Evolutionary conservation across 2,888 invertebrate genomes (phyloP), one percentile per base, ranked within the genome.

Genomic region (Tortrix viridana): DNA sequence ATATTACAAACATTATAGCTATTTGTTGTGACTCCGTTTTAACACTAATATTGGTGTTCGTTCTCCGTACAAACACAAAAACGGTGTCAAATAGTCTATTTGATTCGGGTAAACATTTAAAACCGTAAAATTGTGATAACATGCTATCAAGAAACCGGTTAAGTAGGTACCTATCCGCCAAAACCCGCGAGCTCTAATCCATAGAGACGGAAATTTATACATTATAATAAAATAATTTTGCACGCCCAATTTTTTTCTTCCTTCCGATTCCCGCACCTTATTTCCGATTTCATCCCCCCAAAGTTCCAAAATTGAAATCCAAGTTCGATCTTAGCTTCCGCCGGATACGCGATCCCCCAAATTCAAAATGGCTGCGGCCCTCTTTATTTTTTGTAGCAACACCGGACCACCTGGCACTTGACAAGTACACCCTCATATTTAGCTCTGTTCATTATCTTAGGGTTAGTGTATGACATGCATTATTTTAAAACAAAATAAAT

Each of bases 341-440:
- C 44, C 65, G 65, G 65, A 65, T 44, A 46, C 26, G 41, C 19
- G 16, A 37, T 46, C 44, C 65, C 60, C 56, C 26, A 38, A 52
- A 60, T 49, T 12, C 58, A 65, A 65, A 55, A 65, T 65, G 65
- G 65, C 65, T 9, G 46, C 46, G 60, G 49, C 65, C 65, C 65
- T 60, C 61, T 23, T 47, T 46, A 41, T 52, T 49, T 54, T 65
- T 55, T 60, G 19, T 49, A 26, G 23, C 22, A 46, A 52, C 32
- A 46, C 41, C 18, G 32, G 55, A 26, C 55, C 61, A 61, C 55
- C 61, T 61, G 61, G 61, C 61, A 49, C 37, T 48, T 23, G 22
- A 48, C 55, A 47, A 38, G 50, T 48, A 53, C 53, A 37, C 57
- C 38, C 47, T 49, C 19, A 22, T 43, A 14, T 20, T 38, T 2